Conservation (phyloP, 2,113 vertebrate genomes). For the Zosterops borbonicus region DNA sequence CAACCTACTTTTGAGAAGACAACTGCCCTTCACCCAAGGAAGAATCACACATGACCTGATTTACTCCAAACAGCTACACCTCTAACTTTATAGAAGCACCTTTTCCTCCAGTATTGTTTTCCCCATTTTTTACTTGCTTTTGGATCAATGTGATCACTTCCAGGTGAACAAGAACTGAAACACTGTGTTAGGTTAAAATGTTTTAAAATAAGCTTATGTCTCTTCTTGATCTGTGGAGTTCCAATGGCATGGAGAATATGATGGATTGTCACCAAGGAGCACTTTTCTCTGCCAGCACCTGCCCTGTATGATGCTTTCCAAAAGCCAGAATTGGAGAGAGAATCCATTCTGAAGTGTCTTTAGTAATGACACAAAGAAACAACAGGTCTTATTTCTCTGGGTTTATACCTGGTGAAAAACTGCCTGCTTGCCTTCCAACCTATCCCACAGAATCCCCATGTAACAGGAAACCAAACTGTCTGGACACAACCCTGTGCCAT, state of each 20-base stretch:
- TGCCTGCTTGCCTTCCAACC: not conserved
- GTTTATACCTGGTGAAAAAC: not conserved
- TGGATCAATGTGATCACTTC: not conserved
- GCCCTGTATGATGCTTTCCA: not conserved
- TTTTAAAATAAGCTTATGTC: not conserved
- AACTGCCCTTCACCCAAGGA: not conserved
- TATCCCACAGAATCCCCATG: not conserved
- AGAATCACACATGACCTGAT: not conserved
- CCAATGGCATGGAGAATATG: not conserved
- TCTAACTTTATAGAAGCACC: accelerated
- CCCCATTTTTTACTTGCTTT: not conserved
- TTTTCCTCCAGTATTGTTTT: not conserved
- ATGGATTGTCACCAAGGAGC: not conserved
- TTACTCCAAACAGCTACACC: not conserved
- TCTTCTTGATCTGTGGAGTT: not conserved
- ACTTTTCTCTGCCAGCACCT: not conserved
- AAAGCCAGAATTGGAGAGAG: not conserved
- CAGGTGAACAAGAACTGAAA: not conserved
- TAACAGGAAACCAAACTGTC: not conserved
- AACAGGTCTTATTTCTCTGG: not conserved
- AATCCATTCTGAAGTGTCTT: not conserved
- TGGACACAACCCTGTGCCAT: not conserved
- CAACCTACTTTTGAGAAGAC: not conserved
- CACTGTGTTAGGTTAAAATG: not conserved
- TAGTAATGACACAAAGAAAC: not conserved